Evolutionary conservation across 1,140 invertebrate species (phyloP), one percentile per base, ranked within the genome.

Genomic region (Vanessa tameamea): DNA sequence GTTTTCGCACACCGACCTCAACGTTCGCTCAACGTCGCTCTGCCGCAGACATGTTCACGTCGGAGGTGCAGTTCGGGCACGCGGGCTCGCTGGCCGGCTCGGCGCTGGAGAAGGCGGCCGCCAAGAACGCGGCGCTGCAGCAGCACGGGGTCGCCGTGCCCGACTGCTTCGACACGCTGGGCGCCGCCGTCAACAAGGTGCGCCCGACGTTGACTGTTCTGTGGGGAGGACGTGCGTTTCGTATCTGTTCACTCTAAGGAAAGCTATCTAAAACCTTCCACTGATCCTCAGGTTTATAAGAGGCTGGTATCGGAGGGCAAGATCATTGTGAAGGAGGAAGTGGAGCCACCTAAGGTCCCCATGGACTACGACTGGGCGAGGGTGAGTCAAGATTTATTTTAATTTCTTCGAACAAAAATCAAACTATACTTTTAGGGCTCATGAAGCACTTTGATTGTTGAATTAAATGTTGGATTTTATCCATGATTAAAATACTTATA

Each of bases 311-410:
- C 94, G 26, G 94, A 96, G 61, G 98, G 98, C 47, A 94, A 94
- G 0, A 98, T 99, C 80, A 95, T 97, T 13, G 97, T 97, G 0
- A 95, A 95, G 81, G 95, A 97, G 47, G 99, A 99, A 94, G 95
- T 98, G 47, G 97, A 99, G 20, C 99, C 99, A 50, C 99, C 99
- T 15, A 99, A 99, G 59, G 99, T 99, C 37, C 99, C 99, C 2
- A 99, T 99, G 99, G 99, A 99, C 90, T 99, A 99, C 91, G 97
- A 96, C 72, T 99, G 99, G 99, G 99, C 99, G 0, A 95, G 98
- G 85, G 97, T 97, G 89, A 61, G 55, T 69, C 14, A 31, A 55
- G 57, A 23, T 43, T 37, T 16, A 0, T 15, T 50, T 43, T 43
- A 37, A 37, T 43, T 43, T n/a, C 48, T n/a, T 5, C 48, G 1